These are phyloP conservation scores for Formicarius rufipectus DNA, from an alignment of 2,113 vertebrate species.

Conservation along the genomic window DNA sequence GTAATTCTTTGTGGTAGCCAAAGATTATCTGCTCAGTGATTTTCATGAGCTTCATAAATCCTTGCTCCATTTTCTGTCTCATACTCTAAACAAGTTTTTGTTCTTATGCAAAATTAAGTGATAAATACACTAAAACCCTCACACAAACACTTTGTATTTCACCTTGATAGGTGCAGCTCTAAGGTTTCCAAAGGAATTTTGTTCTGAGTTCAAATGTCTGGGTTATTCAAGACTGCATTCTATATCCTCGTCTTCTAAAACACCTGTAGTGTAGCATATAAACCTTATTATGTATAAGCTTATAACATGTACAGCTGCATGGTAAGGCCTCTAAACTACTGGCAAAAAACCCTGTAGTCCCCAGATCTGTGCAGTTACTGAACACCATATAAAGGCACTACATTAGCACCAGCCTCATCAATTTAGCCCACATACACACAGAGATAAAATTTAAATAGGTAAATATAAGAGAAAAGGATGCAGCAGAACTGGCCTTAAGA, in stretches of 20 bases:
- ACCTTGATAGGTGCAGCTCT: not conserved
- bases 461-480: not conserved
- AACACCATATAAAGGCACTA: not conserved
- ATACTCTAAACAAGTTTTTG: not conserved
- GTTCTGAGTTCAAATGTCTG: not conserved
- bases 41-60: constrained; percentile 17
- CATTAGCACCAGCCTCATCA: not conserved
- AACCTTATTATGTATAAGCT: not conserved
- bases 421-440: not conserved
- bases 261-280: not conserved
- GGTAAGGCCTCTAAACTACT: not conserved
- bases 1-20: not conserved
- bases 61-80: not conserved
- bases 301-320: not conserved
- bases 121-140: not conserved
- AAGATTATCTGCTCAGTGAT: not conserved
- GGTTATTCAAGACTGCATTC: not conserved
- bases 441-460: not conserved
- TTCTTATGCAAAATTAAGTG: not conserved
- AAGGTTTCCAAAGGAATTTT: not conserved
- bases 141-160: not conserved
- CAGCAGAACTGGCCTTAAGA: not conserved
- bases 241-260: not conserved
- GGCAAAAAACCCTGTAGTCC: not conserved
- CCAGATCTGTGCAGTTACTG: accelerated